These are phyloP conservation scores for Tympanoctomys barrerae DNA, from an alignment of 2,797 vertebrate genomes.

Conservation along the genomic window DNA sequence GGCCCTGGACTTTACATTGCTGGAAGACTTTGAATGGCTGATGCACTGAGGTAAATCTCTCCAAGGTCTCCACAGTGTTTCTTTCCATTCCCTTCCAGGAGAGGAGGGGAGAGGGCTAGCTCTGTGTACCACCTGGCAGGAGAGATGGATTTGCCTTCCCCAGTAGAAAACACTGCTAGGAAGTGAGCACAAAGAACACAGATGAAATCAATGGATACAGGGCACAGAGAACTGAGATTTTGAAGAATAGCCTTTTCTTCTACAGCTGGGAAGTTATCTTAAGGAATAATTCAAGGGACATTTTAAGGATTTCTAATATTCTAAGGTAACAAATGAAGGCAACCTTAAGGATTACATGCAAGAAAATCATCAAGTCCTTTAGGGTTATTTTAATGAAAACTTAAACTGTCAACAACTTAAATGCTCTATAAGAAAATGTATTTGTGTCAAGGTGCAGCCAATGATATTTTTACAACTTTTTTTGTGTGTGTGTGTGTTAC, in stretches of 20 bases:
- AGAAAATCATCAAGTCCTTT: neutral
- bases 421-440: neutral
- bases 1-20: neutral
- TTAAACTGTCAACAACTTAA: neutral
- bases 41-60: neutral
- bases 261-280: neutral
- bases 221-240: neutral
- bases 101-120: too few relatives aligned
- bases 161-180: neutral
- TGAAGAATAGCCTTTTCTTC: neutral
- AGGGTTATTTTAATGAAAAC: slow-evolving; percentile 43
- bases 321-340: neutral
- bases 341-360: neutral
- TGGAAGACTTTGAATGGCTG: neutral
- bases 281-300: neutral
- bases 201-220: neutral
- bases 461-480: neutral
- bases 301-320: neutral
- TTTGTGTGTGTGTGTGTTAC: too few relatives aligned
- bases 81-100: neutral
- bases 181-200: neutral
- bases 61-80: neutral
- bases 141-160: neutral
- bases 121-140: neutral
- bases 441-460: neutral